Conservation (phyloP, 2,113 vertebrate species). For the Buteo buteo region DNA sequence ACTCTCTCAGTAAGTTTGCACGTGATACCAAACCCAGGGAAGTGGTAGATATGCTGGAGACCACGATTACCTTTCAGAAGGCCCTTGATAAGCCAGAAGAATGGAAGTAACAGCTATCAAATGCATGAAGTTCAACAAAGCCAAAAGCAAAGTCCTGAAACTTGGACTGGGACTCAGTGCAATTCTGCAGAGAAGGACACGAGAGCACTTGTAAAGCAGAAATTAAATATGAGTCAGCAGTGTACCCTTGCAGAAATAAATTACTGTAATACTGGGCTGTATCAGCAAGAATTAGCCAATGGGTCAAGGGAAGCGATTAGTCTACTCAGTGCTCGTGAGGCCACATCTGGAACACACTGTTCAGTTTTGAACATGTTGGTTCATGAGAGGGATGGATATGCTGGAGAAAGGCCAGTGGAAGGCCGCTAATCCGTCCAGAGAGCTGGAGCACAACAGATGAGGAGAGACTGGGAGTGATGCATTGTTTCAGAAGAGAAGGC, state of each 20-base stretch:
- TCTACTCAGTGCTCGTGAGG: neutral
- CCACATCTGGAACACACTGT: neutral
- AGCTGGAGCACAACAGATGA: neutral
- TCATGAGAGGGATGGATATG: accelerated
- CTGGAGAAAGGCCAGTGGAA: neutral
- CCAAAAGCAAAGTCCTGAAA: neutral
- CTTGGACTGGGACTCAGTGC: neutral
- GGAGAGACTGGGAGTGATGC: neutral
- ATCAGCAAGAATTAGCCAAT: neutral
- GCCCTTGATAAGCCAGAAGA: neutral
- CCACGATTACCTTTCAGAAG: neutral
- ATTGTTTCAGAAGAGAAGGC: neutral
- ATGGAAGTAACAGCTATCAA: neutral
- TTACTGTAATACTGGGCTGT: neutral
- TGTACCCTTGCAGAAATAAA: neutral
- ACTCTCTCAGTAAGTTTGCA: neutral
- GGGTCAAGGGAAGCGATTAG: neutral
- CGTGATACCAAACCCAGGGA: neutral
- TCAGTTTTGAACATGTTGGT: neutral
- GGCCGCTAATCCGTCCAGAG: neutral
- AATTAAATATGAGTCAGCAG: neutral
- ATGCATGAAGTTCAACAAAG: neutral
- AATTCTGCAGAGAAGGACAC: neutral
- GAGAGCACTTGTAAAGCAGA: neutral
- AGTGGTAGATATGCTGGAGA: neutral